Conservation (phyloP, 2,113 vertebrate genomes). For the Seriola aureovittata region DNA sequence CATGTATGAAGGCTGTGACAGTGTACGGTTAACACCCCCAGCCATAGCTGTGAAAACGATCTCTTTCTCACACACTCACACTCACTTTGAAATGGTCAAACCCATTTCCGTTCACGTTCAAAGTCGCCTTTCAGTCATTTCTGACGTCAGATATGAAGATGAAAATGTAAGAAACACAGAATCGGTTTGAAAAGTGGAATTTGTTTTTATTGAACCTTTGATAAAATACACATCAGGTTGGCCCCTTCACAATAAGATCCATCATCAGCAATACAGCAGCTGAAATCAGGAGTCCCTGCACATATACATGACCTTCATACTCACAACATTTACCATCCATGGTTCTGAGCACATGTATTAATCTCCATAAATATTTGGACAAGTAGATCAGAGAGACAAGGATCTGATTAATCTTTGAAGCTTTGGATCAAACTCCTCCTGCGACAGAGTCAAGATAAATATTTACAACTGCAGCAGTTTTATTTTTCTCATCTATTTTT, state of each 20-base stretch:
- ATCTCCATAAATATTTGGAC: constrained; percentile 38
- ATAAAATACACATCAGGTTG: constrained; percentile 74
- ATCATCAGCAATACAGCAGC: constrained; percentile 3
- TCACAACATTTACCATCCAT: not conserved
- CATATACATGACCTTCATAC: not conserved
- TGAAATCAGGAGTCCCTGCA: not conserved
- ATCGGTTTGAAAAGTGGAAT: constrained; percentile 78
- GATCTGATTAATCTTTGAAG: constrained; percentile 4
- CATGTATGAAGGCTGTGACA: constrained; percentile 7
- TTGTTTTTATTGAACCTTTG: constrained; percentile 76
- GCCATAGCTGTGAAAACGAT: not conserved
- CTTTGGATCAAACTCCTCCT: constrained; percentile 23
- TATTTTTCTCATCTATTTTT: not conserved
- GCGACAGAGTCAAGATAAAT: constrained; percentile 9
- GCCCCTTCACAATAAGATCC: constrained; percentile 62
- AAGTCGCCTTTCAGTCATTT: not conserved
- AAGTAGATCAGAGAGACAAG: constrained; percentile 5
- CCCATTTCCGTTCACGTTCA: not conserved
- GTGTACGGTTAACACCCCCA: constrained; percentile 29
- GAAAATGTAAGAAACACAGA: constrained; percentile 23
- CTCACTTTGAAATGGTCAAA: constrained; percentile 25
- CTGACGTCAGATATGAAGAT: not conserved
- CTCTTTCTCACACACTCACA: not conserved
- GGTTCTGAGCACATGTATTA: not conserved
- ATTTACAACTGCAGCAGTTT: constrained; percentile 26